Evolutionary conservation across 2,113 vertebrate genomes (phyloP).

Genomic region (Carettochelys insculpta): DNA sequence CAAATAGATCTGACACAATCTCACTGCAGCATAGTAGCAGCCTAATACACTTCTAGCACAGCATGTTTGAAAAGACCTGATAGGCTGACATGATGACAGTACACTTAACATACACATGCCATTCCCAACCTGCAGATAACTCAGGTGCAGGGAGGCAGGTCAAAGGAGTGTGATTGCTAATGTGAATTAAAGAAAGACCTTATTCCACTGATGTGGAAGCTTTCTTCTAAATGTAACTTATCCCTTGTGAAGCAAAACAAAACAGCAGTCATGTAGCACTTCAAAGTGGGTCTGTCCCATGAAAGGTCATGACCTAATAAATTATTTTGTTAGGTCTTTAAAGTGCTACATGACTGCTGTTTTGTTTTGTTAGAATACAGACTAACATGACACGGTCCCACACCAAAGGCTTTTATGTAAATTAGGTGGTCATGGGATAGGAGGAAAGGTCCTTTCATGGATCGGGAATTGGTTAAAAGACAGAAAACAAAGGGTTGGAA

Average conservation of each 20-base stretch:
- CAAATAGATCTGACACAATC: rapidly evolving
- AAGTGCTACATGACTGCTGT: no score
- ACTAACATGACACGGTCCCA: no score
- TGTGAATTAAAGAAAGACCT: background rate
- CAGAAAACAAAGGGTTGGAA: no score
- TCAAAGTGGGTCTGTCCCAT: no score
- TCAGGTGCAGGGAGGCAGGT: background rate
- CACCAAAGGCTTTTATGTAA: no score
- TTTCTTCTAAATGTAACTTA: background rate
- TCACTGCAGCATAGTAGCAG: background rate
- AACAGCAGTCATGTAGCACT: no score
- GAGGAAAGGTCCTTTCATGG: no score
- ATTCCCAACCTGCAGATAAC: background rate
- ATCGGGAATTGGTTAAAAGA: no score
- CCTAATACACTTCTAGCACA: rapidly evolving
- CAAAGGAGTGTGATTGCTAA: background rate
- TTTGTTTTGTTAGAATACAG: no score
- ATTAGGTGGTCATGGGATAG: no score
- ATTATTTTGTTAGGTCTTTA: no score
- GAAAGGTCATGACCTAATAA: no score
- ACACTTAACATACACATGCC: background rate
- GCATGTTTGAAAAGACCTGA: rapidly evolving
- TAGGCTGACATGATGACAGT: background rate
- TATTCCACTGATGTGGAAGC: background rate
- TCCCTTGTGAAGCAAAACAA: background rate